A percentile compares a stretch with the other conserved stretches of the same genome.
These are phyloP conservation scores for Papilio aristodemus DNA, from an alignment of 1,140 invertebrate genomes.

Conservation along the genomic window DNA sequence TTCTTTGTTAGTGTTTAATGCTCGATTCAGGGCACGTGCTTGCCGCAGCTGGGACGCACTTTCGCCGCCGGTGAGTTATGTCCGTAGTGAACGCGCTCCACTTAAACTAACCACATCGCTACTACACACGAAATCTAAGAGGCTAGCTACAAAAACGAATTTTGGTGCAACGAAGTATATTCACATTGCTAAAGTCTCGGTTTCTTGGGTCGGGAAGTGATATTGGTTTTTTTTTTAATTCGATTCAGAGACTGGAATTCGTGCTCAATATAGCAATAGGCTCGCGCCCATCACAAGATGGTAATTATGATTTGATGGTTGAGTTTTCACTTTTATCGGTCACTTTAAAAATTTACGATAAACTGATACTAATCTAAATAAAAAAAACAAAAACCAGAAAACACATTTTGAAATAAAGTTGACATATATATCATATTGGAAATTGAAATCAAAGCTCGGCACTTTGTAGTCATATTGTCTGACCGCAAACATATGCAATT, in stretches of 20 bases:
- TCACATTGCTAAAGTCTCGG: too few species aligned
- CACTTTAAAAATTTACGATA: too few species aligned
- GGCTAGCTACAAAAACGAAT: not conserved
- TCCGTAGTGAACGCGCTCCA: constrained; percentile 14
- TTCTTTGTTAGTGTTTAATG: constrained; percentile 8
- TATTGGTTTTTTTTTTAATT: too few species aligned
- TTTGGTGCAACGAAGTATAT: too few species aligned
- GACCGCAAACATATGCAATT: not conserved
- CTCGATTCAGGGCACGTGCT: constrained; percentile 21
- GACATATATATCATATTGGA: not conserved
- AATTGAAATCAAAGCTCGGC: not conserved
- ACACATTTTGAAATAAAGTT: not conserved
- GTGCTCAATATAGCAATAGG: too few species aligned
- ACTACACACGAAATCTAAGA: not conserved
- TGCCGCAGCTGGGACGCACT: constrained; percentile 17
- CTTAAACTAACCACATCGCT: not conserved
- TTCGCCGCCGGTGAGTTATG: constrained; percentile 28
- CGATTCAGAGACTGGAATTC: too few species aligned
- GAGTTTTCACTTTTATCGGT: too few species aligned
- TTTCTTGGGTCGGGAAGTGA: too few species aligned
- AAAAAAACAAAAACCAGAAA: not conserved
- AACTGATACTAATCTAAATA: too few species aligned
- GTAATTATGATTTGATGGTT: too few species aligned
- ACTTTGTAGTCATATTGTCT: not conserved
- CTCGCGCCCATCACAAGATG: too few species aligned